Evolutionary conservation across 2,113 vertebrate species (phyloP), one percentile per base, ranked within the genome.

Genomic region (Dolichallabes microphthalmus): DNA sequence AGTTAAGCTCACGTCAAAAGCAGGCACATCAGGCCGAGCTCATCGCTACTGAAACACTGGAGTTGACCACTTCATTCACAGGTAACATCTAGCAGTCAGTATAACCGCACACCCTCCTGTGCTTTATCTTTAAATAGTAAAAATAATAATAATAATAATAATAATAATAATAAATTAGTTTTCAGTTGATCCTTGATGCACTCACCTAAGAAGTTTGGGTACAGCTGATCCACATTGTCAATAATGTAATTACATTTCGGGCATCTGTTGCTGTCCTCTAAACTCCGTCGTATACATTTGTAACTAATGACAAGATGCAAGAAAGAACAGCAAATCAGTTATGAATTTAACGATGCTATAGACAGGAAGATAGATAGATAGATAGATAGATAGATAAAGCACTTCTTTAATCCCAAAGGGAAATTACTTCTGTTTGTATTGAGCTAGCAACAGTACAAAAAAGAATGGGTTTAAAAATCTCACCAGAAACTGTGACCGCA

Each of bases 401-500:
- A 45, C 6, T 45, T 45, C 0, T 8, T 7, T 45, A 45, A 45
- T 8, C 45, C 45, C 7, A 45, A 45, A 45, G 45, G 45, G 45
- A 45, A 45, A 45, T 45, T 45, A 45, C 45, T 8, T 45, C 7
- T 45, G 45, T 45, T 45, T 45, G 45, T 45, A 45, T 8, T 45
- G 7, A 45, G 45, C 68, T 8, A 11, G 0, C 58, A 63, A 63
- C 50, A 32, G 11, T 30, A 22, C 73, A 64, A 4, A 22, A 73
- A 64, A 4, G 1, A 39, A 83, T 45, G 92, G 2, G 2, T 12
- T 66, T 78, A 52, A 80, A 55, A 68, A 45, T 75, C 95, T 98
- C 94, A 99, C 98, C 98, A 99, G 92, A 99, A 99, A 92, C 98
- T 99, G 94, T 99, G 98, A 53, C 98, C 98, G 92, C 98, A 99